Base-by-base conservation (phyloP, 2,888 invertebrate species). In the Agriotes lineatus region DNA sequence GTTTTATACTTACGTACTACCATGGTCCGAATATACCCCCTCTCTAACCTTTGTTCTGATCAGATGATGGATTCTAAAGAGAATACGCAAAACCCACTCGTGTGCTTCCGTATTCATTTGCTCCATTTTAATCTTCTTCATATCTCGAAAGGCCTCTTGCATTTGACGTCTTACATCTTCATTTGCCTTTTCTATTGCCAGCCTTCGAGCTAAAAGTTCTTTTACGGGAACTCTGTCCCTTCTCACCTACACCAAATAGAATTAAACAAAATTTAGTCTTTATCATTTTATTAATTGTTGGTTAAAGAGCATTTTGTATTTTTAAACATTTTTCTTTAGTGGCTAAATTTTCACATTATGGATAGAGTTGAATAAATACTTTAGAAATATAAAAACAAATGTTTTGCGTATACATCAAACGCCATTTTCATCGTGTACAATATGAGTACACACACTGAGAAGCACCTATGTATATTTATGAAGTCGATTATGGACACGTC, bases 31-130 rank as follows among this genome's bases (percentile, higher is more conserved):
- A 62, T 81, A 78, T 44, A 83, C 74, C 20, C 83, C 83, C 74
- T 79, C 77, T 9, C 33, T 59, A 1, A 61, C 35, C 3, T 73
- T 57, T 0, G 84, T 84, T 25, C 84, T 74, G 9, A 84, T 44
- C 22, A 83, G 72, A 75, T 85, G 84, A 72, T 84, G 85, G 18
- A 82, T 74, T 64, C 84, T 83, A 64, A 83, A 84, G 4, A 84
- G 67, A 19, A 79, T 76, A 62, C 75, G 74, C 25, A 82, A 54
- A 18, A 84, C 80, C 76, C 77, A 79, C 54, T 78, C 68, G 56
- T 78, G 75, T 19, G 76, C 74, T 56, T 79, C 77, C 7, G 75
- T 73, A 42, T 77, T 76, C 20, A 76, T 50, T 52, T 64, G 30
- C 50, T 58, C 48, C 65, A 71, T 59, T 25, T 73, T 71, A 19